Percentiles rank a stretch among this genome's conserved stretches.
Conservation (phyloP, 2,797 vertebrate genomes). For the Circus cinereus region DNA sequence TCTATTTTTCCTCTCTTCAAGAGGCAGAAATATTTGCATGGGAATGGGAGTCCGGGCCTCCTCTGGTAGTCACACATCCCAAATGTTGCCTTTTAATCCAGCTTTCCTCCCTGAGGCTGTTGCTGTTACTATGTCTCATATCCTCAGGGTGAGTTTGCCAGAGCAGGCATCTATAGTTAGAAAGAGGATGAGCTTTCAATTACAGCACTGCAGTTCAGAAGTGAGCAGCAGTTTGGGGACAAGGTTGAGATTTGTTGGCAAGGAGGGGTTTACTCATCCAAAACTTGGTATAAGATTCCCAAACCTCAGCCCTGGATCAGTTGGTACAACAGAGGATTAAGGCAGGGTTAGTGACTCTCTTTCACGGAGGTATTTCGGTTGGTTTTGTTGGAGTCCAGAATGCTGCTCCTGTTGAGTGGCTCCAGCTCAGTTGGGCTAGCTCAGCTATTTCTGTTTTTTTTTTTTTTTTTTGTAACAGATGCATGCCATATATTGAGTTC, state of each 20-base stretch:
- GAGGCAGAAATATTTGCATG: neutral
- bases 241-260: neutral
- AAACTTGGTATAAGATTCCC: neutral
- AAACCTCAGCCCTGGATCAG: neutral
- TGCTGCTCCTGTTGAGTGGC: neutral
- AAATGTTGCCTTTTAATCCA: neutral
- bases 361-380: accelerated
- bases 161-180: neutral
- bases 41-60: neutral
- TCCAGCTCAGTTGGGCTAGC: neutral
- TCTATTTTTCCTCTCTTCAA: neutral
- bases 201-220: neutral
- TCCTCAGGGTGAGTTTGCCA: neutral
- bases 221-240: neutral
- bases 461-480: neutral
- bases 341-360: neutral
- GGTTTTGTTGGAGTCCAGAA: neutral
- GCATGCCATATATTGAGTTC: neutral
- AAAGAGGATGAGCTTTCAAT: neutral
- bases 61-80: neutral
- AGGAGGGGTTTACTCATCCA: neutral
- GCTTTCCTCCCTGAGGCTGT: neutral
- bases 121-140: neutral
- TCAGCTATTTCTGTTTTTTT: neutral
- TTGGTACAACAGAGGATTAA: neutral